Evolutionary conservation across 2,113 vertebrate species (phyloP).

Genomic region (Prietella phreatophila): DNA sequence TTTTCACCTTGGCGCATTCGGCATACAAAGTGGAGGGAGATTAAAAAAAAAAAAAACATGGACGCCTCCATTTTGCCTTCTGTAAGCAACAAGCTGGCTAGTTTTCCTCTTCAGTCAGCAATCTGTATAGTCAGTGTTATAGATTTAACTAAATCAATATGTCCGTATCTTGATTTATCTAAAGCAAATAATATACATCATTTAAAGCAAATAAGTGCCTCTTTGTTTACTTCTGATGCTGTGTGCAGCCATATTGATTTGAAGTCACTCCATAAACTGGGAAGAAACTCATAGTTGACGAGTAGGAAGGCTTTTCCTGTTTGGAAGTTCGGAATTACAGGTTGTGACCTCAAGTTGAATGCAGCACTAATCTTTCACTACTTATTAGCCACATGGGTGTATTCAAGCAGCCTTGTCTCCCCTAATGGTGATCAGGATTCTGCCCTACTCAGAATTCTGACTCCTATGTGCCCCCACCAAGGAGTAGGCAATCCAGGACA

Average conservation of each 20-base stretch:
- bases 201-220: not conserved
- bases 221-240: not conserved
- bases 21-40: not conserved
- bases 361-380: not conserved
- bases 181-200: not conserved
- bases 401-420: not conserved
- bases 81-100: not conserved
- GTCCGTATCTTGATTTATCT: not conserved
- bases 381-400: not conserved
- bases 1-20: not conserved
- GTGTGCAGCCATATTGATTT: not conserved
- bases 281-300: not conserved
- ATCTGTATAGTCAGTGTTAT: not conserved
- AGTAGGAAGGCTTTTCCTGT: not conserved
- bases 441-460: not conserved
- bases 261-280: not conserved
- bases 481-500: not conserved
- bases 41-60: not conserved
- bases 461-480: not conserved
- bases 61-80: not conserved
- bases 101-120: not conserved
- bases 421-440: not conserved
- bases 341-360: not conserved
- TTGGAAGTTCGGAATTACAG: not conserved
- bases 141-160: not conserved